Base-by-base conservation (phyloP, 2,113 vertebrate genomes). In the Arenaria interpres region DNA sequence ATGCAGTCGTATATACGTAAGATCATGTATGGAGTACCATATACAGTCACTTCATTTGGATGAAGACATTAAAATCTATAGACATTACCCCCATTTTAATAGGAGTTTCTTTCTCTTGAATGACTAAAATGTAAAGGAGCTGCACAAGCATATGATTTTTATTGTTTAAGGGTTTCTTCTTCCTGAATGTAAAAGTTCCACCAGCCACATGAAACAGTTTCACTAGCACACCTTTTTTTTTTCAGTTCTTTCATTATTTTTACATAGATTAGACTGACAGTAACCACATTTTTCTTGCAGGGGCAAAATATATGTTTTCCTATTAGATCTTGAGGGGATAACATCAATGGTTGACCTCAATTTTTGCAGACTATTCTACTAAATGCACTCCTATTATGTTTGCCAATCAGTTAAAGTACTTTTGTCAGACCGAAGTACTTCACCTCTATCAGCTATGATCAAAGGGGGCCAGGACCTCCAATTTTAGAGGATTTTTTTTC, bases 361-460 rank as follows among this genome's bases (percentile, higher is more conserved):
- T 96, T 97, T 94, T 85, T 83, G 51, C 82, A 79, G 74, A 69
- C 67, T 81, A 39, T 93, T 96, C 91, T 91, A 56, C 56, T 90
- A 93, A 95, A 94, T 56, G 64, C 51, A 67, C 39, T 91, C 45
- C 57, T 46, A 91, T 94, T 97, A 85, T 92, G 93, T 95, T 93
- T 95, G 85, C 79, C 96, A 94, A 83, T 82, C 91, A 96, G 88
- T 74, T 84, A 92, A 94, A 97, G 54, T 57, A 94, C 66, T 96
- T 88, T 79, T 82, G 78, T 81, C 89, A 95, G 63, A 88, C 66
- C 69, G 50, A 81, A 88, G 84, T 71, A 72, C 62, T 96, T 96
- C 87, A 68, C 84, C 53, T 93, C 93, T 90, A 95, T 87, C 96
- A 97, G 71, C 89, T 82, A 54, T 89, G 67, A 97, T 94, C 81